phyloP scores from a whole-genome alignment of 2,113 vertebrate genomes.

The Columbina picui region DNA sequence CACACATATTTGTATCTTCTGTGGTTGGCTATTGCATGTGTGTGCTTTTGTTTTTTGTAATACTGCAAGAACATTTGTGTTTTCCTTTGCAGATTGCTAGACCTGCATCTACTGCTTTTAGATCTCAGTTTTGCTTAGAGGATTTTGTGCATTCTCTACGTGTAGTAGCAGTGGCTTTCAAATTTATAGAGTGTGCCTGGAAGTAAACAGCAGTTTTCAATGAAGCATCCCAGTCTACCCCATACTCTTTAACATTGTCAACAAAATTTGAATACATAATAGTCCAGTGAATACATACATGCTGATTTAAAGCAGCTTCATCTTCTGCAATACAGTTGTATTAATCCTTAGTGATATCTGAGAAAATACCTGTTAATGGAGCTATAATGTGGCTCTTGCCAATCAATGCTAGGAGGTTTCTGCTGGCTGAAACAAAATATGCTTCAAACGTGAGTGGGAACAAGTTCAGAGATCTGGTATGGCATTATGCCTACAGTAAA shows the following conservation, averaged over 20 bases:
- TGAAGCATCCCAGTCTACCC: not conserved
- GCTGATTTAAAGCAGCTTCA: not conserved
- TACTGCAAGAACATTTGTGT: not conserved
- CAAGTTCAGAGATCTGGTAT: not conserved
- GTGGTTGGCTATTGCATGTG: not conserved
- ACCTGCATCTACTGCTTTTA: not conserved
- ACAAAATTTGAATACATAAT: not conserved
- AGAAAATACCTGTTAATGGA: not conserved
- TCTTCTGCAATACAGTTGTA: not conserved
- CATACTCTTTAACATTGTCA: not conserved
- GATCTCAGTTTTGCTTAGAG: not conserved
- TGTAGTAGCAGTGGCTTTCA: not conserved
- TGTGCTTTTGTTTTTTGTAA: not conserved
- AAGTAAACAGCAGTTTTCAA: not conserved
- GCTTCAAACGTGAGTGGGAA: not conserved
- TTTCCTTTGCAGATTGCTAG: not conserved
- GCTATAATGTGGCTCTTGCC: not conserved
- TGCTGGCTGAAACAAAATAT: not conserved
- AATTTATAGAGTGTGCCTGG: not conserved
- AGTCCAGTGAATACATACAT: not conserved
- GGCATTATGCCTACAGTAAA: not conserved
- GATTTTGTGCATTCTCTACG: not conserved
- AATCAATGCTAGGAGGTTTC: not conserved
- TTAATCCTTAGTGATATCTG: not conserved
- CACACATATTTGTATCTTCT: not conserved